These are phyloP conservation scores for Scomberomorus guttatus DNA, from an alignment of 2,797 vertebrate species.

Conservation along the genomic window DNA sequence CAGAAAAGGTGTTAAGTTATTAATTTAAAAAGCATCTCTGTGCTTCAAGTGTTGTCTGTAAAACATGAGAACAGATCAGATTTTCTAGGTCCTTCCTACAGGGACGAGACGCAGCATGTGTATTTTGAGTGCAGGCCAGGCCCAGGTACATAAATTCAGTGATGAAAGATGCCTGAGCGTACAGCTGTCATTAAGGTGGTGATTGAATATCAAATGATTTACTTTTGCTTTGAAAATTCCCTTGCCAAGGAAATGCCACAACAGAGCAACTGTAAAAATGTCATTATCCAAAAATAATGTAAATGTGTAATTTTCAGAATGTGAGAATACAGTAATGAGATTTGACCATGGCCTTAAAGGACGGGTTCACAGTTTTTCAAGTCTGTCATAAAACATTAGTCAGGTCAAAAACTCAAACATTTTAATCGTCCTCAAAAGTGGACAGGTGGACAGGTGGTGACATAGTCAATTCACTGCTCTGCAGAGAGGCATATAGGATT, in stretches of 20 bases:
- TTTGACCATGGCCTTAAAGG: no score
- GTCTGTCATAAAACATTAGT: no score
- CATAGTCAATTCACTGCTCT: no score
- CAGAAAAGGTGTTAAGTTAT: not conserved
- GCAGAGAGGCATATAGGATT: no score
- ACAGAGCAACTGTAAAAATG: not conserved
- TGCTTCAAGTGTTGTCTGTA: not conserved
- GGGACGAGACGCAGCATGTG: not conserved
- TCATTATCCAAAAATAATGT: not conserved
- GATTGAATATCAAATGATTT: not conserved
- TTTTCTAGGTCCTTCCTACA: no score
- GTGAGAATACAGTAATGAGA: not conserved
- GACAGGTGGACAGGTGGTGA: no score
- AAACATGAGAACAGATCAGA: not conserved
- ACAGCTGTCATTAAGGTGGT: not conserved
- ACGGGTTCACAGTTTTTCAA: no score
- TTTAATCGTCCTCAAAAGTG: no score
- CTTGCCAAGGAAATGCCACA: not conserved
- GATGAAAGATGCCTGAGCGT: not conserved
- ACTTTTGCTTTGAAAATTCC: not conserved
- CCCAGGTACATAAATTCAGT: not conserved
- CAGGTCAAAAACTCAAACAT: no score
- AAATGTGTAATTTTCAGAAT: not conserved
- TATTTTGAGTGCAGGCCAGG: not conserved
- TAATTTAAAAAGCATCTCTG: not conserved